phyloP scores from a whole-genome alignment of 2,113 vertebrate genomes.

The Anoura caudifer region DNA sequence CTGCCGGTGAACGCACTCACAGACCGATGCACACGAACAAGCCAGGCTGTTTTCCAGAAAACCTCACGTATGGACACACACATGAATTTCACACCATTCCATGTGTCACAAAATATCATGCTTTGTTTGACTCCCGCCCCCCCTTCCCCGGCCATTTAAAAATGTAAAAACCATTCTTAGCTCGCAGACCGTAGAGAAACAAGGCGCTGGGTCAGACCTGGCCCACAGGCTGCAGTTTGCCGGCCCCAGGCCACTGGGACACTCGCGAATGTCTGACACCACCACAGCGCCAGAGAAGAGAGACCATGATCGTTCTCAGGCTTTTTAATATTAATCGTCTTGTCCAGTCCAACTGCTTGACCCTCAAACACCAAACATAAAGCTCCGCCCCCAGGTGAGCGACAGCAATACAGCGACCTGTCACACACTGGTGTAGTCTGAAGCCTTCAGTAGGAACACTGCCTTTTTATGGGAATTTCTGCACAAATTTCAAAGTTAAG shows the following conservation, averaged over 20 bases:
- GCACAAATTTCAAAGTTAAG: slow-evolving; percentile 47
- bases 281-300: not conserved
- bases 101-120: not conserved
- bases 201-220: not conserved
- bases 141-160: not conserved
- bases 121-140: not conserved
- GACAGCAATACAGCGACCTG: rapidly evolving
- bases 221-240: not conserved
- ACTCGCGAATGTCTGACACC: not conserved
- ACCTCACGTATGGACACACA: not conserved
- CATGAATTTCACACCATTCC: not conserved
- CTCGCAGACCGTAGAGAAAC: not conserved
- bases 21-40: not conserved
- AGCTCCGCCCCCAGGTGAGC: not conserved
- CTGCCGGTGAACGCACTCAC: rapidly evolving
- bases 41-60: not conserved
- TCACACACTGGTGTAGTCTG: rapidly evolving
- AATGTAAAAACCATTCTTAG: not conserved
- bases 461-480: not conserved
- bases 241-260: not conserved
- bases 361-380: not conserved
- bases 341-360: not conserved
- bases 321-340: not conserved
- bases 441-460: not conserved
- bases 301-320: not conserved